Evolutionary conservation across 2,113 vertebrate species (phyloP).

Genomic region (Gnathonemus longibarbis): DNA sequence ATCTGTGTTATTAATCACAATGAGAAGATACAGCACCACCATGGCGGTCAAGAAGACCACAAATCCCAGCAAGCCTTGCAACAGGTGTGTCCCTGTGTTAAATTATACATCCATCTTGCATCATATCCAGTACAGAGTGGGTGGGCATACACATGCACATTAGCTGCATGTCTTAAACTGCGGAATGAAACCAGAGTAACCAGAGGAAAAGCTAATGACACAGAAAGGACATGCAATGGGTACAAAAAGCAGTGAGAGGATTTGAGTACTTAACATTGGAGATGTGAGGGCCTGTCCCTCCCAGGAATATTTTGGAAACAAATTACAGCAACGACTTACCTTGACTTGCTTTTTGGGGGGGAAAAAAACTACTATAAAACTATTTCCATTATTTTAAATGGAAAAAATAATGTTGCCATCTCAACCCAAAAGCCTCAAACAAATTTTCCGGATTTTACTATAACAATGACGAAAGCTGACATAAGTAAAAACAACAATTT

Average conservation of each 20-base stretch:
- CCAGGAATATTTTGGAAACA: neutral
- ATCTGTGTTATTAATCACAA: conserved; percentile 88
- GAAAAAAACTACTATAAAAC: no score
- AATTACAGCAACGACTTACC: neutral
- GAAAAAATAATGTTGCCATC: no score
- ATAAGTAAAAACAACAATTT: no score
- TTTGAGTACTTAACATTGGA: neutral
- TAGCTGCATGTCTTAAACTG: neutral
- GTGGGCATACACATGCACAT: neutral
- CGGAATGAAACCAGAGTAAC: neutral
- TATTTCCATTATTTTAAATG: no score
- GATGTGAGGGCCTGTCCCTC: neutral
- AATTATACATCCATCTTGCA: neutral
- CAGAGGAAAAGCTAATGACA: neutral
- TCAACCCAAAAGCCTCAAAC: no score
- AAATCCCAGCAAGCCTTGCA: conserved; percentile 56
- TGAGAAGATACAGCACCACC: conserved; percentile 77
- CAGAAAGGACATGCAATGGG: neutral
- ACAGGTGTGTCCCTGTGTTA: conserved; percentile 52
- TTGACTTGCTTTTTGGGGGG: no score
- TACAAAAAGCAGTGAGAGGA: neutral
- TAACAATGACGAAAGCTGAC: no score
- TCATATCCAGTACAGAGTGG: neutral
- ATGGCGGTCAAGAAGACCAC: conserved; percentile 56
- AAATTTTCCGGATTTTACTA: no score